Conservation (phyloP, 2,113 vertebrate genomes). For the Tragelaphus strepsiceros region DNA sequence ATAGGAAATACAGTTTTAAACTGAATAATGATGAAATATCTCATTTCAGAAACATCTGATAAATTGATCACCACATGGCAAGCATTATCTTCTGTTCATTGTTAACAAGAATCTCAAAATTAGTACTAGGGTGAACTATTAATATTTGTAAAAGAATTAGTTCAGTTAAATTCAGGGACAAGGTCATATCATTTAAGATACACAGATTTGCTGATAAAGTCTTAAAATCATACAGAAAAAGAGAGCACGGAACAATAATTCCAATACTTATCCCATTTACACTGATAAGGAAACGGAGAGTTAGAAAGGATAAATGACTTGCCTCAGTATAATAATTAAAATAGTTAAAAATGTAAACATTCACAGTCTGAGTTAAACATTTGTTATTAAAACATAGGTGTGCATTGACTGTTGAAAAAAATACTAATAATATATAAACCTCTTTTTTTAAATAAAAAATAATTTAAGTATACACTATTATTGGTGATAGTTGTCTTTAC, state of each 20-base stretch:
- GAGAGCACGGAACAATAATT: neutral
- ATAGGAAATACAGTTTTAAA: neutral
- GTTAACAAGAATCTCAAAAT: conserved; percentile 22
- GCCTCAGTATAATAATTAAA: neutral
- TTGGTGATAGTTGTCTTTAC: neutral
- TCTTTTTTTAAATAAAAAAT: neutral
- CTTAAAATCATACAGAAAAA: conserved; percentile 25
- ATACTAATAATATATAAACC: neutral
- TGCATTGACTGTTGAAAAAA: neutral
- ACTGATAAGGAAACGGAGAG: neutral
- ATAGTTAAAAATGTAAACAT: neutral
- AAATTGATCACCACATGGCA: neutral
- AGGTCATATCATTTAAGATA: conserved; percentile 6
- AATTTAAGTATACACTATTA: neutral
- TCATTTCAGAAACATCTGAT: conserved; percentile 7
- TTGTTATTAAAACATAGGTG: neutral
- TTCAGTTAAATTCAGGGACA: conserved; percentile 28
- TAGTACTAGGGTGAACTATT: neutral
- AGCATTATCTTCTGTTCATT: neutral
- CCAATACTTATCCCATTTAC: neutral
- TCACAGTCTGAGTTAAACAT: neutral
- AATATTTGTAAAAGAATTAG: neutral
- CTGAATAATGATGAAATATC: neutral
- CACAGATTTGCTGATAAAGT: conserved; percentile 29
- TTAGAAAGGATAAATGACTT: neutral